Conservation (phyloP, 2,888 invertebrate genomes). For the Trachelus troglodyta region DNA sequence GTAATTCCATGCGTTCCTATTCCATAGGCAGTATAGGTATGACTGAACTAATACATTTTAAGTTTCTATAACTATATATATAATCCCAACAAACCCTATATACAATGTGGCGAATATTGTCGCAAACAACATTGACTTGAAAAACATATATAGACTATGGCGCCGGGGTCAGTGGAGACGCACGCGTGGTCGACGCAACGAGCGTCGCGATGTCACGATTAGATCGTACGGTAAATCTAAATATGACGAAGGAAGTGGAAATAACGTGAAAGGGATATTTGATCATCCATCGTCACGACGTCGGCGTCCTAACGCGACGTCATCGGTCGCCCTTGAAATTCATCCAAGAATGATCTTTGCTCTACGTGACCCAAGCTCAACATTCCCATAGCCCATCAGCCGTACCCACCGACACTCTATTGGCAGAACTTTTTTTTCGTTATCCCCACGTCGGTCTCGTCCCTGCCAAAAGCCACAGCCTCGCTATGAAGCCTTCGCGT, state of each 20-base stretch:
- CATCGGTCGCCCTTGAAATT: too few relatives aligned
- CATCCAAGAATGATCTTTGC: background rate
- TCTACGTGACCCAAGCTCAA: background rate
- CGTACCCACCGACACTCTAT: background rate
- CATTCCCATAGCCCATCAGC: background rate
- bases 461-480: background rate
- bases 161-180: background rate
- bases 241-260: background rate
- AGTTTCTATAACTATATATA: background rate
- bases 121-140: background rate
- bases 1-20: too few relatives aligned
- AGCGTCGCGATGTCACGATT: background rate
- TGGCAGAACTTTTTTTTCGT: background rate
- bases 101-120: background rate
- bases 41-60: too few relatives aligned
- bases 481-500: conserved; percentile 12
- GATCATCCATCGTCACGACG: too few relatives aligned
- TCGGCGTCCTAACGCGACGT: too few relatives aligned
- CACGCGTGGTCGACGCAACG: background rate
- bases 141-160: background rate
- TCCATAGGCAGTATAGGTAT: too few relatives aligned
- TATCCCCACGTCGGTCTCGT: background rate
- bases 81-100: background rate
- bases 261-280: background rate
- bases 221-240: background rate